Conservation (phyloP, 2,113 vertebrate species). For the Gymnarchus niloticus region DNA sequence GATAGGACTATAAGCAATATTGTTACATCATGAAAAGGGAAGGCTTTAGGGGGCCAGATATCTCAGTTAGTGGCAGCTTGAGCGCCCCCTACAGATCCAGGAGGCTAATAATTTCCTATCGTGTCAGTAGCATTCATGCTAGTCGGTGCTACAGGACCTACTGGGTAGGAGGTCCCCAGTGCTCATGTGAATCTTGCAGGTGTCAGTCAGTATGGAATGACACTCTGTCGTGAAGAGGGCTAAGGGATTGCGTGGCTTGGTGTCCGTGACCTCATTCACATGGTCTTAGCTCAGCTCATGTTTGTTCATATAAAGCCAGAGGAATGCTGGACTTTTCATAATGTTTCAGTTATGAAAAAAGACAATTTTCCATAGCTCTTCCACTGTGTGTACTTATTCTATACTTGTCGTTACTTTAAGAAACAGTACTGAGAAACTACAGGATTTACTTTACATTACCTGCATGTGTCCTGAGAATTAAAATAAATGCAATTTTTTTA, state of each 20-base stretch:
- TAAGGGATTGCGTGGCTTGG: not conserved
- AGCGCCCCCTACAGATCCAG: not conserved
- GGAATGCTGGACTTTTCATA: not conserved
- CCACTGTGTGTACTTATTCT: not conserved
- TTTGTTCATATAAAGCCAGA: not conserved
- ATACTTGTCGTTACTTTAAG: no score
- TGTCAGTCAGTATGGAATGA: not conserved
- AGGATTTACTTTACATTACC: no score
- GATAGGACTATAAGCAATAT: not conserved
- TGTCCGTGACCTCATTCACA: not conserved
- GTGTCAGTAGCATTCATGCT: no score
- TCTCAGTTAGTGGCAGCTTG: not conserved
- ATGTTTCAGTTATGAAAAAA: not conserved
- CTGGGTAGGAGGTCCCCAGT: not conserved
- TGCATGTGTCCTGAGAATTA: no score
- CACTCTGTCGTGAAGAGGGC: not conserved
- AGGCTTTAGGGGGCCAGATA: not conserved
- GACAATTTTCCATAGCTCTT: not conserved
- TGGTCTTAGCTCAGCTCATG: not conserved
- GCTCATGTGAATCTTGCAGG: not conserved
- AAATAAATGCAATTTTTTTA: no score
- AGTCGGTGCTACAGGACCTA: no score
- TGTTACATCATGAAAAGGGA: not conserved
- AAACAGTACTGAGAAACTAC: no score
- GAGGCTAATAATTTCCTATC: not conserved